Percentiles rank a stretch among this genome's conserved stretches.
Evolutionary conservation across 2,888 invertebrate genomes (phyloP).

Genomic region (Thyatira batis): DNA sequence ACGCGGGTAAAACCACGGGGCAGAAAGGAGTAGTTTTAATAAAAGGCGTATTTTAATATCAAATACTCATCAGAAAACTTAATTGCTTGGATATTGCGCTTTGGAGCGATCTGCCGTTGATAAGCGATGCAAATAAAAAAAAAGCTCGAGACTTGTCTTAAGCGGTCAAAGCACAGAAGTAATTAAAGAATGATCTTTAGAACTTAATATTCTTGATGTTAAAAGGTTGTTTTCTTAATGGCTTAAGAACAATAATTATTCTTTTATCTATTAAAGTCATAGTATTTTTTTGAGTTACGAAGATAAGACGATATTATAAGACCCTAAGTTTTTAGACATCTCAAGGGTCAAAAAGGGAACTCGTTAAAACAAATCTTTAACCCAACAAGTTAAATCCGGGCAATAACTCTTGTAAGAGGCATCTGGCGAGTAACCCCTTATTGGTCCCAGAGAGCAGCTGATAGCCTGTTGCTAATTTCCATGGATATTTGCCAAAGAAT

Average conservation of each 20-base stretch:
- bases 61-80: neutral
- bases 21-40: too few relatives aligned
- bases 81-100: neutral
- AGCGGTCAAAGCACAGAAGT: neutral
- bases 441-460: slow-evolving; percentile 24
- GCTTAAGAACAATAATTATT: too few relatives aligned
- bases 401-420: slow-evolving; percentile 28
- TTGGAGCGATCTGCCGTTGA: neutral
- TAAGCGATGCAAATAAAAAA: neutral
- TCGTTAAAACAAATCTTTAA: neutral
- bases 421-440: slow-evolving; percentile 19
- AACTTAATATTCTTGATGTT: neutral
- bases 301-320: too few relatives aligned
- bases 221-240: too few relatives aligned
- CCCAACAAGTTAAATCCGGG: neutral
- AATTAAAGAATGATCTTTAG: neutral
- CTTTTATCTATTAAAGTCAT: too few relatives aligned
- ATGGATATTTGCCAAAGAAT: slow-evolving; percentile 10
- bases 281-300: too few relatives aligned
- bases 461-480: slow-evolving; percentile 38
- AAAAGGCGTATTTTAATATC: neutral
- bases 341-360: too few relatives aligned
- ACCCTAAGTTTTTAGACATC: neutral
- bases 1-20: too few relatives aligned
- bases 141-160: neutral